Base-by-base conservation (phyloP, 2,888 invertebrate species). In the Phania funesta region DNA sequence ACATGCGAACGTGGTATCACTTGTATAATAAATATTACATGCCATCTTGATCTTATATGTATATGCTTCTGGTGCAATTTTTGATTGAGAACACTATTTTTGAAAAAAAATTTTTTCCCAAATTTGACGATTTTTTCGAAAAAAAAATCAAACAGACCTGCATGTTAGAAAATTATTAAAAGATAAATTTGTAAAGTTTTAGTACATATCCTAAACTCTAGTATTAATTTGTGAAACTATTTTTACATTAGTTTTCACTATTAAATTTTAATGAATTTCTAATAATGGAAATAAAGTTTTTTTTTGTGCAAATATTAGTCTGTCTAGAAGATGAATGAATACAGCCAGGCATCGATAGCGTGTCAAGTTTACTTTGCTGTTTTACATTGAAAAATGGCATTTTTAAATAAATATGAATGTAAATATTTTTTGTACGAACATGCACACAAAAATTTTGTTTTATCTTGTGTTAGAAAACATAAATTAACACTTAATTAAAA, bases 361-460 rank as follows among this genome's bases (percentile, higher is more conserved):
- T 75, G 68, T 68, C 29, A 54, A 32, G 50, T 60, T 68, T 68
- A 9, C 13, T 50, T 60, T 76, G 29, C 44, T 29, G 24, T 68
- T 68, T 76, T 52, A 18, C 76, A 76, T 76, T 76, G 76, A 76
- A 52, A 52, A 60, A 76, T 76, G 76, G 68, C 76, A 76, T 24
- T 68, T 75, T 65, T 76, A 26, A n/a, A n/a, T 38, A 22, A 68
- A 67, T 48, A n/a, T n/a, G n/a, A n/a, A n/a, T n/a, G n/a, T 58
- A 22, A 76, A 67, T 41, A 67, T 76, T 35, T 38, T 35, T 54
- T 32, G 3, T 32, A 32, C 20, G 56, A 46, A 16, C 58, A 71
- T 58, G 24, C 24, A 65, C 65, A 65, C 65, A 71, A 79, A 58
- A 70, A 18, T 62, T 46, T 67, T 56, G 22, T 70, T n/a, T 29